Evolutionary conservation across 2,888 invertebrate species (phyloP), one percentile per base, ranked within the genome.

Genomic region (Pogonocherus hispidulus): DNA sequence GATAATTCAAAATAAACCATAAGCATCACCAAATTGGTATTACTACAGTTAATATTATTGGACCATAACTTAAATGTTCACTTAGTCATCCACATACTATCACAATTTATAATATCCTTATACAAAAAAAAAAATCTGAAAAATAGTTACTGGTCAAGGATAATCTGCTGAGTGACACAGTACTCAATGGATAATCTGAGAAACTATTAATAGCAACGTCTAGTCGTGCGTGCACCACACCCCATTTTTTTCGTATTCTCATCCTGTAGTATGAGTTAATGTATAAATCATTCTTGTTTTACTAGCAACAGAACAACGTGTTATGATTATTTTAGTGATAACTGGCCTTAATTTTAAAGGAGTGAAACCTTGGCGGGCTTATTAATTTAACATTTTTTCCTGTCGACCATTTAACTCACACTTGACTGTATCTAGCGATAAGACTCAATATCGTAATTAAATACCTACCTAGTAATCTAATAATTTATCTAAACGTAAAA

Each of bases 401-500:
- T 9, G 8, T 52, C n/a, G 5, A 41, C 19, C 52, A 32, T 27
- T 52, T 18, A 32, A 32, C 16, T 52, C 23, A 9, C 16, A 22
- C 27, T 32, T 32, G 32, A 2, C 27, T 27, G 4, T 27, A 27
- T 27, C 3, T 22, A 49, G 22, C 5, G 49, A 20, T 3, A 20
- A 8, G 20, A 52, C 6, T 52, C 27, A 27, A 4, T 18, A 9
- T 6, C 22, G 32, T 32, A 52, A 52, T 52, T 52, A 52, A 6
- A 19, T 32, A 16, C 22, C 22, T 20, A 6, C n/a, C 9, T 18
- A 27, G 6, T 32, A n/a, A n/a, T 41, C 41, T 52, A 11, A 14
- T 32, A 18, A 52, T 32, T 52, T 32, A 52, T 52, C 52, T 52
- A 52, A 51, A 18, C 27, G n/a, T 27, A 20, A 32, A 32, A 52